phyloP scores from a whole-genome alignment of 2,888 invertebrate genomes.

The Congeria kusceri region DNA sequence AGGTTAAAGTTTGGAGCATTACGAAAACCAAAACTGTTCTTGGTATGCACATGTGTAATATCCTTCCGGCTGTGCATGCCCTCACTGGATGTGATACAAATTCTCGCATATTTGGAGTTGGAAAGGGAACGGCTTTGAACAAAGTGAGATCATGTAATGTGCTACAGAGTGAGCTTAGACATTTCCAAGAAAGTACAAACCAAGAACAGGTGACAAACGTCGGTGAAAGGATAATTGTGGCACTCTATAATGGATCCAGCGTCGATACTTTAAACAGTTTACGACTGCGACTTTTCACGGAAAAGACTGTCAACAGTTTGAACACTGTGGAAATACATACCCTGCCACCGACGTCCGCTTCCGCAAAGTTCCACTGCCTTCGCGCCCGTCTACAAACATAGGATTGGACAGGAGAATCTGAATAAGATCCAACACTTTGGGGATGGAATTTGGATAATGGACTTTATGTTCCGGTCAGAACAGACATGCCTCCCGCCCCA shows the following conservation, averaged over 20 bases:
- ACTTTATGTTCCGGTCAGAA: conserved; percentile 37
- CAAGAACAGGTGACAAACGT: not conserved
- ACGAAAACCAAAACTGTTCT: conserved; percentile 32
- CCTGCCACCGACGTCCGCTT: conserved; percentile 67
- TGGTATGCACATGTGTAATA: conserved; percentile 37
- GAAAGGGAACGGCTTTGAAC: conserved; percentile 46
- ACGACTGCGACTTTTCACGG: conserved; percentile 48
- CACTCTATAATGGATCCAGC: conserved; percentile 37
- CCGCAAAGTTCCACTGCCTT: conserved; percentile 60
- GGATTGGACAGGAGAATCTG: conserved; percentile 58
- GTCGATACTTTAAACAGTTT: conserved; percentile 39
- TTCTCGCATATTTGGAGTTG: conserved; percentile 55
- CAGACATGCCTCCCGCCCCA: conserved; percentile 54
- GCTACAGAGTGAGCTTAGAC: too few species aligned
- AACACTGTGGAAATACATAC: conserved; percentile 57
- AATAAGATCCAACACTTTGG: not conserved
- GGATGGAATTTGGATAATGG: conserved; percentile 27
- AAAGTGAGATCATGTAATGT: conserved; percentile 1
- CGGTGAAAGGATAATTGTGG: not conserved
- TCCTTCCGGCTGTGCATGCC: conserved; percentile 59
- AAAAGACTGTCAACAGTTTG: conserved; percentile 38
- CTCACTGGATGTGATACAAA: conserved; percentile 67
- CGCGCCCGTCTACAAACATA: conserved; percentile 64
- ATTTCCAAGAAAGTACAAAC: too few species aligned
- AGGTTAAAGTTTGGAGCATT: conserved; percentile 58